Percentiles rank a stretch among this genome's conserved stretches.
Conservation (phyloP, 2,888 invertebrate genomes). For the Dorcus parallelipipedus region DNA sequence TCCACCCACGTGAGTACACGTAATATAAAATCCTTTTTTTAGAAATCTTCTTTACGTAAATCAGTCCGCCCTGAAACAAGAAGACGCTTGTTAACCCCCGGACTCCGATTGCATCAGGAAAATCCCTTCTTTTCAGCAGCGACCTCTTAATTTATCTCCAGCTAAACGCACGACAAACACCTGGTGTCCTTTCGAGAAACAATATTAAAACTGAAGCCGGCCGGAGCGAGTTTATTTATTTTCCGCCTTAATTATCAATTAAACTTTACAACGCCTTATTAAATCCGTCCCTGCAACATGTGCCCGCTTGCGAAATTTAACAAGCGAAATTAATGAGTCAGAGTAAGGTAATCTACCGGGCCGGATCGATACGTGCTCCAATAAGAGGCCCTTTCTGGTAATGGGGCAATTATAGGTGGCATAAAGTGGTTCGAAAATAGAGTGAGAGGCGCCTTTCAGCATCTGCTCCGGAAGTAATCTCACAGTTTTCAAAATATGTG, state of each 20-base stretch:
- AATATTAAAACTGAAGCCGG: neutral
- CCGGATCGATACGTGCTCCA: slow-evolving; percentile 24
- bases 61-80: neutral
- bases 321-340: slow-evolving; percentile 28
- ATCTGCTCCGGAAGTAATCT: too few species aligned
- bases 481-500: too few species aligned
- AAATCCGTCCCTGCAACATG: too few species aligned
- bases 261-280: too few species aligned
- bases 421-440: neutral
- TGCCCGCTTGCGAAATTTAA: slow-evolving; percentile 19
- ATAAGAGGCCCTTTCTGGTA: slow-evolving; percentile 22
- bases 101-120: neutral
- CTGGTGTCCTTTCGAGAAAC: neutral
- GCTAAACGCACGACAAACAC: neutral
- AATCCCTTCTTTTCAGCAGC: neutral
- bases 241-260: too few species aligned
- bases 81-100: neutral
- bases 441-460: too few species aligned
- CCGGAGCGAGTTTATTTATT: too few species aligned
- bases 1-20: too few species aligned
- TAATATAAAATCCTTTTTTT: too few species aligned
- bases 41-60: too few species aligned
- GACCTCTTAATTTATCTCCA: neutral
- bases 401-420: slow-evolving; percentile 20
- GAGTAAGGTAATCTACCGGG: slow-evolving; percentile 22